Conservation (phyloP, 2,113 vertebrate species). For the Istiophorus platypterus region DNA sequence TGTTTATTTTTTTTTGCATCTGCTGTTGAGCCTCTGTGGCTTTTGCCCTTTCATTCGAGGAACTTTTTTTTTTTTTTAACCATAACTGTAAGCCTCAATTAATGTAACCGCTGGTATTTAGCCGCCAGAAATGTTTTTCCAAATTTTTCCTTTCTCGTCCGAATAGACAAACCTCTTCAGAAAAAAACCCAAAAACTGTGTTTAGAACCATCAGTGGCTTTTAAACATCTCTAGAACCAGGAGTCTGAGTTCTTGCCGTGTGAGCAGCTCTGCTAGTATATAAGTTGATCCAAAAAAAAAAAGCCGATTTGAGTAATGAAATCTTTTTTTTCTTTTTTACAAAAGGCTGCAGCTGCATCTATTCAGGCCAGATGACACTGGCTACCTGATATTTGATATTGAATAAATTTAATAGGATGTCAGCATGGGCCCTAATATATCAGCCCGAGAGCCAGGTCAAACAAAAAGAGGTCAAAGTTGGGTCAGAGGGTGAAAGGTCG, state of each 20-base stretch:
- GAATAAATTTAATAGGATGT: constrained; percentile 28
- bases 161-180: background rate
- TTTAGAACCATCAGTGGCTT: background rate
- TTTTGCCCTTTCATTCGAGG: constrained; percentile 20
- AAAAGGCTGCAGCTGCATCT: background rate
- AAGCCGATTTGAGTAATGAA: background rate
- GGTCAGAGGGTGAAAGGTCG: constrained; percentile 42
- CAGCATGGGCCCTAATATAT: constrained; percentile 6
- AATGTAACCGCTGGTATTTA: constrained; percentile 11
- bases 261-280: background rate
- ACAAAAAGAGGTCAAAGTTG: constrained; percentile 35
- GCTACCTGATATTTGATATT: constrained; percentile 29
- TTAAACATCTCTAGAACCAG: background rate
- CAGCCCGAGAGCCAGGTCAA: constrained; percentile 12
- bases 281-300: background rate
- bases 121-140: background rate
- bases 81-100: constrained; percentile 2
- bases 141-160: background rate
- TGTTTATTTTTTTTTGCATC: constrained; percentile 35
- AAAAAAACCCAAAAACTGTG: background rate
- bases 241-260: background rate
- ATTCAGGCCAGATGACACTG: background rate
- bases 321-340: background rate
- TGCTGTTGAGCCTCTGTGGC: constrained; percentile 24
- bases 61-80: constrained; percentile 3